Conservation (phyloP, 2,113 vertebrate genomes). For the Myotis brandtii region DNA sequence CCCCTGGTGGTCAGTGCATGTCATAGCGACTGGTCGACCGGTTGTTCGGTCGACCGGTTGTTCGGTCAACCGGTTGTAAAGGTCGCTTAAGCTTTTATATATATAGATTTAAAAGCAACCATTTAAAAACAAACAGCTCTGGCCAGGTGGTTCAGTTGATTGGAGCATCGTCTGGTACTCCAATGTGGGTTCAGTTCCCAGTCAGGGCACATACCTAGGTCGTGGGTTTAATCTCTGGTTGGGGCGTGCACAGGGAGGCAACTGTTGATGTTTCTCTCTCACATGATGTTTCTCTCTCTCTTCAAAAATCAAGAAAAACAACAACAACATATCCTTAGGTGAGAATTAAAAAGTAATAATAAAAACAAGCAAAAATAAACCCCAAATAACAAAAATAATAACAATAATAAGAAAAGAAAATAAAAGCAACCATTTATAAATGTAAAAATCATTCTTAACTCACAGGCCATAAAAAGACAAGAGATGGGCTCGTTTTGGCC, state of each 20-base stretch:
- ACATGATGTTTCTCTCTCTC: not conserved
- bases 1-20: too few relatives aligned
- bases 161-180: not conserved
- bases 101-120: not conserved
- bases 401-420: not conserved
- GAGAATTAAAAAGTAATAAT: not conserved
- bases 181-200: not conserved
- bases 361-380: not conserved
- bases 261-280: not conserved
- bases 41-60: too few relatives aligned
- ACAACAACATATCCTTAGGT: not conserved
- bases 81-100: too few relatives aligned
- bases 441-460: not conserved
- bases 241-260: not conserved
- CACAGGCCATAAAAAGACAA: not conserved
- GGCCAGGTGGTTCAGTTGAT: not conserved
- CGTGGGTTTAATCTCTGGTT: not conserved
- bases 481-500: not conserved
- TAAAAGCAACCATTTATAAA: conserved; percentile 12
- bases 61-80: too few relatives aligned
- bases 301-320: not conserved
- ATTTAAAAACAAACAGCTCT: not conserved
- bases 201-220: not conserved
- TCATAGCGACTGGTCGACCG: too few relatives aligned
- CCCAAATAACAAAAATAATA: not conserved